Conservation (phyloP, 2,888 invertebrate genomes). For the Halictus ligatus region DNA sequence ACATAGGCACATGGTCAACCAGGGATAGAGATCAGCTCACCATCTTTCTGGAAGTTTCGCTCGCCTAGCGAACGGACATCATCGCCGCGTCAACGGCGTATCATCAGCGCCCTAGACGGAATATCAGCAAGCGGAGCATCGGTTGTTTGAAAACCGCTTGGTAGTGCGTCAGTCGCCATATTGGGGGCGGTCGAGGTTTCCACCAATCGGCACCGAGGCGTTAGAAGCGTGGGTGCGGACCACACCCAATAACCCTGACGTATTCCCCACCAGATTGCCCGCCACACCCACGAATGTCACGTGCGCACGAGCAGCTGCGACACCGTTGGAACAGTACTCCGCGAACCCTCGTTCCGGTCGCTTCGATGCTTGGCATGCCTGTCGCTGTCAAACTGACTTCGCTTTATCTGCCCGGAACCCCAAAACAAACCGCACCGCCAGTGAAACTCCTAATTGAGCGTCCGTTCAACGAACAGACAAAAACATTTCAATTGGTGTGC, state of each 20-base stretch:
- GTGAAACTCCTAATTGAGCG: background rate
- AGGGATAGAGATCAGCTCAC: background rate
- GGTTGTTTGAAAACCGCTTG: constrained; percentile 25
- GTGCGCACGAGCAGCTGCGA: constrained; percentile 81
- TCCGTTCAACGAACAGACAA: too few relatives aligned
- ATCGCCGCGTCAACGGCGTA: constrained; percentile 48
- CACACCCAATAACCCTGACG: constrained; percentile 69
- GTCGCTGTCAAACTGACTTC: too few relatives aligned
- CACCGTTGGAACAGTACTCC: constrained; percentile 75
- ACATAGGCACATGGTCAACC: constrained; percentile 8
- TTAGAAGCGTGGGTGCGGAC: constrained; percentile 75
- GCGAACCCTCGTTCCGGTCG: constrained; percentile 73
- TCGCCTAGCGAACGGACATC: constrained; percentile 20
- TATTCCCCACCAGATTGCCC: constrained; percentile 66
- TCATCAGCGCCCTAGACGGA: constrained; percentile 26
- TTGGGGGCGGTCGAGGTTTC: constrained; percentile 79
- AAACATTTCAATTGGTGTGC: background rate
- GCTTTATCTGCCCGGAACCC: background rate
- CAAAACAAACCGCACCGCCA: background rate
- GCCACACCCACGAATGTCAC: constrained; percentile 75
- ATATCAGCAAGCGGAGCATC: constrained; percentile 12
- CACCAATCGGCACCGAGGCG: constrained; percentile 77
- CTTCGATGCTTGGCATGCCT: constrained; percentile 14
- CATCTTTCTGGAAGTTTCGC: constrained; percentile 18
- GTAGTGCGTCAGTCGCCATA: constrained; percentile 77